Conservation (phyloP, 1,140 invertebrate genomes). For the Aporrectodea caliginosa region DNA sequence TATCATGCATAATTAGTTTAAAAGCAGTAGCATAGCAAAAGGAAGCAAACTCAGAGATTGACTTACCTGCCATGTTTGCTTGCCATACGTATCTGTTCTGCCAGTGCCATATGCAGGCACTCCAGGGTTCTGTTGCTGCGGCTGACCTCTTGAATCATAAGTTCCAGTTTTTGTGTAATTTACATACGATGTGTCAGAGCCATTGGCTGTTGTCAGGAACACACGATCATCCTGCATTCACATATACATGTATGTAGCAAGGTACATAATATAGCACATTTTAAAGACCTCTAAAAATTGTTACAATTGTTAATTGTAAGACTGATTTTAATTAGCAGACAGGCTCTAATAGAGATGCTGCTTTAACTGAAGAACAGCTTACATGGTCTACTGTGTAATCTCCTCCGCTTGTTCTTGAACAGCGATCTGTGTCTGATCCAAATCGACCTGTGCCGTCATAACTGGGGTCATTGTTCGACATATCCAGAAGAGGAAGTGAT, state of each 20-base stretch:
- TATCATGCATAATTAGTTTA: too few relatives aligned
- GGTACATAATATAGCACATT: too few relatives aligned
- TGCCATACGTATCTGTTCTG: too few relatives aligned
- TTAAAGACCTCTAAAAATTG: too few relatives aligned
- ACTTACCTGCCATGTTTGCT: too few relatives aligned
- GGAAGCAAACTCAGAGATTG: too few relatives aligned
- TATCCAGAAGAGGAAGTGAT: conserved; percentile 23
- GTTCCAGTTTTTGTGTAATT: conserved; percentile 20
- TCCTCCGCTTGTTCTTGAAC: neutral
- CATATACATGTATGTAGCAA: too few relatives aligned
- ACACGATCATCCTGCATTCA: conserved; percentile 21
- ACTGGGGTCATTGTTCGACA: conserved; percentile 4
- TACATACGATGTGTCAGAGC: conserved; percentile 17
- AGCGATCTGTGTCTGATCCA: neutral
- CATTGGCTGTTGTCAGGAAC: conserved; percentile 8
- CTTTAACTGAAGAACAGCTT: neutral
- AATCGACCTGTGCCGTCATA: neutral
- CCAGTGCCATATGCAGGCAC: too few relatives aligned
- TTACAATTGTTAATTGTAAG: too few relatives aligned
- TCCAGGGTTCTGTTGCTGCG: neutral
- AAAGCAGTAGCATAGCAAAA: too few relatives aligned
- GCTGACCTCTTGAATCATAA: neutral
- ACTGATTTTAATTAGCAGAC: neutral
- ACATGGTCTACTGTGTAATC: neutral
- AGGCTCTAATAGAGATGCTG: neutral